phyloP scores from a whole-genome alignment of 2,113 vertebrate species.

The Podarcis muralis region DNA sequence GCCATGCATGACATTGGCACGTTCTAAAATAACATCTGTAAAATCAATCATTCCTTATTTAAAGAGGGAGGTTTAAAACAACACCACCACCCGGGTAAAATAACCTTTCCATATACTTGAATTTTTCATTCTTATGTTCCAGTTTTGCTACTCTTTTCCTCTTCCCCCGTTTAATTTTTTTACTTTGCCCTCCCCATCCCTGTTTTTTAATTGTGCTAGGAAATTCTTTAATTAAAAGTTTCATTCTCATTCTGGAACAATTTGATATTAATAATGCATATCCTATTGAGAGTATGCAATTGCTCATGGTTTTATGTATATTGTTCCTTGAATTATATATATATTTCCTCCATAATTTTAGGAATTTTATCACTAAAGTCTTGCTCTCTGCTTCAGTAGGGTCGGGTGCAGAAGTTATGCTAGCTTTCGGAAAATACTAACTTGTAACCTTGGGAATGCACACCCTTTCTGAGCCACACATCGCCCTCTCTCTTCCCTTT shows the following conservation, averaged over 20 bases:
- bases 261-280: background rate
- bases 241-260: background rate
- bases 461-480: background rate
- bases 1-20: background rate
- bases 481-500: background rate
- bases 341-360: background rate
- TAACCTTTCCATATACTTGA: too few species aligned
- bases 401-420: background rate
- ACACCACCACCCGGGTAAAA: too few species aligned
- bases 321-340: background rate
- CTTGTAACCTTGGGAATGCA: background rate
- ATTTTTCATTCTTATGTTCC: background rate
- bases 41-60: background rate
- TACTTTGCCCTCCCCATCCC: background rate
- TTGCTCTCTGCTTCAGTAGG: background rate
- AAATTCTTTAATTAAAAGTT: constrained; percentile 12
- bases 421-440: background rate
- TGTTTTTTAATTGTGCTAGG: background rate
- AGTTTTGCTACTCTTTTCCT: background rate
- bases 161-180: background rate
- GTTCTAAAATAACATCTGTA: background rate
- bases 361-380: background rate
- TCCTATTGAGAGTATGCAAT: background rate
- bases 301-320: background rate
- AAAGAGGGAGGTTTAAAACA: background rate